Base-by-base conservation (phyloP, 2,888 invertebrate genomes). In the Ectemnius lituratus region DNA sequence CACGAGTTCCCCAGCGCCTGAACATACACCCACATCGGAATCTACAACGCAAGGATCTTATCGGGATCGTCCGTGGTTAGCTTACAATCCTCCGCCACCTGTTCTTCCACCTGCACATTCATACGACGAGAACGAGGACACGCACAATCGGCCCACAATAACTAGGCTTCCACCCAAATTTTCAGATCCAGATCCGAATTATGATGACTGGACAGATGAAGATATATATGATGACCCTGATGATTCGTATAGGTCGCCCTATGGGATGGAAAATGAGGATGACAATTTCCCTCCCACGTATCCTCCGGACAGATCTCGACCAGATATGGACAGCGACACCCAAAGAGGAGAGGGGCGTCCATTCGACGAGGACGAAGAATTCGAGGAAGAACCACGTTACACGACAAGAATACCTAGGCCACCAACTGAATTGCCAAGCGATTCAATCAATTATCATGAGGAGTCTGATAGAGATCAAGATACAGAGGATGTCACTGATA, bases 351-450 rank as follows among this genome's bases (percentile, higher is more conserved):
- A 37, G 8, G 37, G 46, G 14, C 56, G 76, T 16, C 20, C 73
- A 49, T 56, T 67, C 62, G 37, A 63, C 60, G 60, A 4, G 6
- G 60, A 70, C 14, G 52, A 75, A 58, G 23, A 67, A 5, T 60
- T 23, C 56, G 59, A 67, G 16, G 28, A 62, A 8, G 28, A 62
- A 8, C 47, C 69, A 23, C 23, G 56, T 64, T 65, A 67, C 46
- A 45, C 64, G n/a, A 69, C 61, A 47, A 65, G 62, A 62, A 45
- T 46, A 6, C 70, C n/a, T 8, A 45, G 63, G 45, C 23, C 68
- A 52, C n/a, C 57, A 56, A 52, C 47, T 23, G 23, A 23, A 2
- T 73, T 73, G 79, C 71, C 79, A 59, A 1, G 72, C 0, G 11
- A 67, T 64, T 72, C 70, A 56, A 20, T 1, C 2, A 57, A 67